These are phyloP conservation scores for Myiotriccus ornatus DNA, from an alignment of 2,797 vertebrate genomes.

Conservation along the genomic window DNA sequence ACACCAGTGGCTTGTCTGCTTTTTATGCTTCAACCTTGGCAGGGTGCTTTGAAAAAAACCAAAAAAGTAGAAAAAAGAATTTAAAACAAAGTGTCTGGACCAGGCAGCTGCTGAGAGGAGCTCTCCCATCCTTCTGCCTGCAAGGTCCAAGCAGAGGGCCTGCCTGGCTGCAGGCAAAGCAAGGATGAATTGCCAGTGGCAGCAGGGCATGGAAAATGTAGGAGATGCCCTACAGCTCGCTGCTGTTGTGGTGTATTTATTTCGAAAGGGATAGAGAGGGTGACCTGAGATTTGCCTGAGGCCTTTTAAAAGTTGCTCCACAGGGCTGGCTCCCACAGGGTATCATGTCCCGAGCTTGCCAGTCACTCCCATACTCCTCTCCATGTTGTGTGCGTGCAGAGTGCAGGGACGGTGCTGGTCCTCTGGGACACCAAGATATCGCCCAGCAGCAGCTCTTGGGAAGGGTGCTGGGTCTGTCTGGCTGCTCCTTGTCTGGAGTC, in stretches of 20 bases:
- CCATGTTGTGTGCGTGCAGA: accelerated
- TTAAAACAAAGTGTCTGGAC: neutral
- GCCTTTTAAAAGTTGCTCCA: neutral
- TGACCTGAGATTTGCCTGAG: neutral
- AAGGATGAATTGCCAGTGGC: neutral
- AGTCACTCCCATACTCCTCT: accelerated
- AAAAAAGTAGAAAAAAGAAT: neutral
- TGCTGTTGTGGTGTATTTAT: neutral
- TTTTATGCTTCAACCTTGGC: neutral
- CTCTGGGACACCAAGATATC: neutral
- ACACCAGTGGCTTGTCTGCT: neutral
- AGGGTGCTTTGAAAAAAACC: neutral
- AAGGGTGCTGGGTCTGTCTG: neutral
- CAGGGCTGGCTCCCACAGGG: neutral
- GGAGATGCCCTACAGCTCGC: neutral
- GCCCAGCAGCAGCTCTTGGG: neutral
- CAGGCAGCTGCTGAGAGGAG: neutral
- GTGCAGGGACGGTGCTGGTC: neutral
- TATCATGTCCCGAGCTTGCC: neutral
- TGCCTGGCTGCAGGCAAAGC: neutral
- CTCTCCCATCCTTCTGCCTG: neutral
- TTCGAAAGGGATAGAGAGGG: neutral
- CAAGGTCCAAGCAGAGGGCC: neutral
- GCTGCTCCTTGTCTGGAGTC: neutral
- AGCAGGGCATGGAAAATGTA: neutral